phyloP scores from a whole-genome alignment of 2,888 invertebrate genomes.

The Thelaira solivaga region DNA sequence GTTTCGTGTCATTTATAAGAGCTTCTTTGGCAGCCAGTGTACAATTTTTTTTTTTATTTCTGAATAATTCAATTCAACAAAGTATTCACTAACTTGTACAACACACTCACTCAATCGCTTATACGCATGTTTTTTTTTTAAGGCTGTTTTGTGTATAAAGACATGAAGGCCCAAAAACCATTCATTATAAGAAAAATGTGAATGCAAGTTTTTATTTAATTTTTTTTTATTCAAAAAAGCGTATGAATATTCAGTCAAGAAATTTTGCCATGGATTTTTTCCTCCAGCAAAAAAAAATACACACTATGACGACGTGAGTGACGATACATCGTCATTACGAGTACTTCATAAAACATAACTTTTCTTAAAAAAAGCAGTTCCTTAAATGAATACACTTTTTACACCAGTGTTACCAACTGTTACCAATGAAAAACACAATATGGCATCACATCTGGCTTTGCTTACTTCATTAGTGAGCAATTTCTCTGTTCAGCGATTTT shows the following conservation, averaged over 20 bases:
- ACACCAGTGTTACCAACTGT: background rate
- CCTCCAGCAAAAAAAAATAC: background rate
- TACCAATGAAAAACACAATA: background rate
- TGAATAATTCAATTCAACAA: background rate
- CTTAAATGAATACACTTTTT: slow-evolving; percentile 5
- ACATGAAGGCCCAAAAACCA: slow-evolving; percentile 38
- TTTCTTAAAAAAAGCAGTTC: background rate
- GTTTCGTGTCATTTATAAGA: slow-evolving; percentile 43
- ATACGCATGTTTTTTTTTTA: background rate
- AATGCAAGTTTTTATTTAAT: slow-evolving; percentile 15
- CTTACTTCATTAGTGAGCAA: too few species aligned
- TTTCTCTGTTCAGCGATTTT: too few species aligned
- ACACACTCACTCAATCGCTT: background rate
- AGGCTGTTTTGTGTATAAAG: too few species aligned
- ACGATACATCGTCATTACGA: slow-evolving; percentile 33
- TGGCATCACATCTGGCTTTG: too few species aligned
- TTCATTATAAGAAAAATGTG: slow-evolving; percentile 50
- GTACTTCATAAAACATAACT: slow-evolving; percentile 33
- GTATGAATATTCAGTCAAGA: slow-evolving; percentile 20
- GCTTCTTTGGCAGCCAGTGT: slow-evolving; percentile 51
- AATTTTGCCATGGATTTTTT: slow-evolving; percentile 22
- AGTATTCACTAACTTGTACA: background rate
- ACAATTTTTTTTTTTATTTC: background rate
- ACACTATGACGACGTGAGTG: slow-evolving; percentile 9
- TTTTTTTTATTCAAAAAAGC: too few species aligned